Percentiles rank a stretch among this genome's conserved stretches.
phyloP scores from a whole-genome alignment of 2,888 invertebrate genomes.

The Heliconius cydno region DNA sequence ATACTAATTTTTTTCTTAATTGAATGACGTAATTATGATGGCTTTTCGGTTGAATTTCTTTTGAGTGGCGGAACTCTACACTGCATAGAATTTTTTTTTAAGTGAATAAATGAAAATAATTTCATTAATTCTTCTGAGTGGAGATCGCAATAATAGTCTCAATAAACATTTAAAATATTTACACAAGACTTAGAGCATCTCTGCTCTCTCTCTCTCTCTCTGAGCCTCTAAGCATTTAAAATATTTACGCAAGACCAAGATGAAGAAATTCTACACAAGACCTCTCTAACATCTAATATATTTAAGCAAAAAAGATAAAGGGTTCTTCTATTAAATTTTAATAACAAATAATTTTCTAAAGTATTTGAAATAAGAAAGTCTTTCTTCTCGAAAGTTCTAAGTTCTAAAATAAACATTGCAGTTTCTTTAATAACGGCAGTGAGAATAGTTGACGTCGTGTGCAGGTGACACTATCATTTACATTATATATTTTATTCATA shows the following conservation, averaged over 20 bases:
- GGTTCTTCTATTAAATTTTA: neutral
- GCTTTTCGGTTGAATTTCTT: neutral
- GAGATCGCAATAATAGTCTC: neutral
- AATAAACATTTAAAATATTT: neutral
- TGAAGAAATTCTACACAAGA: too few relatives aligned
- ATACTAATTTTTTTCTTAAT: neutral
- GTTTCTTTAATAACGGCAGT: neutral
- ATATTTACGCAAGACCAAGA: too few relatives aligned
- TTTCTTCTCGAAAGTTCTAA: too few relatives aligned
- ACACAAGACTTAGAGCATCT: neutral
- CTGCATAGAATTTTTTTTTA: neutral
- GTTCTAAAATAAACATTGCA: neutral
- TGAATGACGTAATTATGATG: neutral
- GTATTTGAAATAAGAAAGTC: neutral
- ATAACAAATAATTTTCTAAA: neutral
- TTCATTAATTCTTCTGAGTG: neutral
- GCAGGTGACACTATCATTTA: neutral
- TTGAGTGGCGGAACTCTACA: neutral
- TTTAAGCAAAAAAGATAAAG: neutral
- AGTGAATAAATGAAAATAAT: neutral
- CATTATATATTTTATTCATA: constrained; percentile 1
- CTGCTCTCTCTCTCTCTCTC: too few relatives aligned
- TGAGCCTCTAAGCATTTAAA: too few relatives aligned
- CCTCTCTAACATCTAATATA: too few relatives aligned
- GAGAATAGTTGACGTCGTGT: neutral